Percentiles rank a stretch among this genome's conserved stretches.
These are phyloP conservation scores for Myopa testacea DNA, from an alignment of 2,888 invertebrate species.

Conservation along the genomic window DNA sequence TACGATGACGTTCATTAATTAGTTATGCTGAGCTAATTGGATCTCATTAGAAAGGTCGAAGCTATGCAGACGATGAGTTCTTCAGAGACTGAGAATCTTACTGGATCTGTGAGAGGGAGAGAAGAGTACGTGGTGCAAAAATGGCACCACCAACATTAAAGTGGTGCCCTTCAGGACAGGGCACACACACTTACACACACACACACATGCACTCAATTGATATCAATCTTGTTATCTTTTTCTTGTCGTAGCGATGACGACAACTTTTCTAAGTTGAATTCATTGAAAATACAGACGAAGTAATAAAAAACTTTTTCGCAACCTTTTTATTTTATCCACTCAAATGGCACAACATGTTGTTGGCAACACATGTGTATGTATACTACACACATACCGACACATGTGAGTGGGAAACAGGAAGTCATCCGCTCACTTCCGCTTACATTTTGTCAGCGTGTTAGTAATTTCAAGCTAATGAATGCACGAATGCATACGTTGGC, in stretches of 20 bases:
- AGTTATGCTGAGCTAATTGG: conserved; percentile 66
- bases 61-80: background rate
- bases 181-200: background rate
- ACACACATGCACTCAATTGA: background rate
- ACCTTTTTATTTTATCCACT: background rate
- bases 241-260: background rate
- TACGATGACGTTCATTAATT: conserved; percentile 63
- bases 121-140: background rate
- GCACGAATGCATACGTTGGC: conserved; percentile 28
- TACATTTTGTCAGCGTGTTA: conserved; percentile 48
- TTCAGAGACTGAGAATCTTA: too few species aligned
- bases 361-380: background rate
- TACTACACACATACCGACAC: background rate
- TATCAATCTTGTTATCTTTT: background rate
- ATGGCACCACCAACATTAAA: background rate
- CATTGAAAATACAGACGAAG: conserved; percentile 19
- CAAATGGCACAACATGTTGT: conserved; percentile 14
- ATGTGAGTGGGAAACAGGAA: conserved; percentile 37
- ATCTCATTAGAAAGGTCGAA: conserved; percentile 59
- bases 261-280: background rate
- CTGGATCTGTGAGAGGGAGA: background rate
- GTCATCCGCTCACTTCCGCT: conserved; percentile 50
- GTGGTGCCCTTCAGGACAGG: background rate
- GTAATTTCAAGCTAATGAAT: conserved; percentile 35
- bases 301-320: conserved; percentile 10